Conservation (phyloP, 1,140 invertebrate genomes). For the Caerostris extrusa region DNA sequence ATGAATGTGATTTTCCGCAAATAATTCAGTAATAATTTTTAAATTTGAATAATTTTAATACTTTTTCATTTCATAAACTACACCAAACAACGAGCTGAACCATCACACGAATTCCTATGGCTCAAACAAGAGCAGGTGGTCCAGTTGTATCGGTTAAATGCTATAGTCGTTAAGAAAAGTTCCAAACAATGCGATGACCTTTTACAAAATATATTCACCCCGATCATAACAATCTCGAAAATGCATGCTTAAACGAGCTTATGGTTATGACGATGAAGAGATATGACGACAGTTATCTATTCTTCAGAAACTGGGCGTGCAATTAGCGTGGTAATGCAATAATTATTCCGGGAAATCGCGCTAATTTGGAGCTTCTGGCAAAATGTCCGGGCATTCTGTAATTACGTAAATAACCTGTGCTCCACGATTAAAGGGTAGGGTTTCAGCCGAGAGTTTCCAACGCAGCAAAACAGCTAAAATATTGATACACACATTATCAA, state of each 20-base stretch:
- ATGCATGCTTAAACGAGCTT: not conserved
- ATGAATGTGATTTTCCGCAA: too few species aligned
- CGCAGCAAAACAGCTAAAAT: too few species aligned
- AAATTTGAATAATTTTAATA: too few species aligned
- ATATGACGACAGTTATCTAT: slow-evolving; percentile 21
- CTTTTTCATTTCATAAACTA: not conserved
- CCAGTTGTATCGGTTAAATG: not conserved
- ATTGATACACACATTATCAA: too few species aligned
- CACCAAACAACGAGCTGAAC: not conserved
- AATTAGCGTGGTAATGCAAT: slow-evolving; percentile 8
- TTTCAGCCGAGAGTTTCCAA: not conserved
- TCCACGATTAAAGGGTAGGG: not conserved
- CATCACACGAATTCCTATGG: not conserved
- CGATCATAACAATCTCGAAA: not conserved
- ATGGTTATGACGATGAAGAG: slow-evolving; percentile 12
- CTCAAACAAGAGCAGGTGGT: not conserved
- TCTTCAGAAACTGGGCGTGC: not conserved
- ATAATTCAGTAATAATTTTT: too few species aligned
- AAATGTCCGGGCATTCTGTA: slow-evolving; percentile 25
- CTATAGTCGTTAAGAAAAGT: not conserved
- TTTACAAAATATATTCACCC: not conserved
- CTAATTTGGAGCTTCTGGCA: not conserved
- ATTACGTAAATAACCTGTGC: slow-evolving; percentile 8
- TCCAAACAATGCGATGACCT: not conserved
- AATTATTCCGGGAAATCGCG: slow-evolving; percentile 1